Evolutionary conservation across 2,113 vertebrate species (phyloP).

Genomic region (Tachysurus vachellii): DNA sequence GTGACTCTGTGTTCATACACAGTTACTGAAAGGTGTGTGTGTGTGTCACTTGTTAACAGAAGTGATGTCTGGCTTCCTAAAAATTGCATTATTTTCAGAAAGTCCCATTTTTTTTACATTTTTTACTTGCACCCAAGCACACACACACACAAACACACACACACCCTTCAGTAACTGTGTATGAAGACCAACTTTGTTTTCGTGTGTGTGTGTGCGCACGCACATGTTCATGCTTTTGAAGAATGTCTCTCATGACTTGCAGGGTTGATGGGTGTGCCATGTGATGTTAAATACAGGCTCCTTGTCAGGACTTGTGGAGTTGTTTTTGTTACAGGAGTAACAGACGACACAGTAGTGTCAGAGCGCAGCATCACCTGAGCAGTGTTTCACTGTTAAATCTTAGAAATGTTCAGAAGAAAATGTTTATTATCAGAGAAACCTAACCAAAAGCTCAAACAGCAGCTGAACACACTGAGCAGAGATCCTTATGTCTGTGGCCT

Average conservation of each 20-base stretch:
- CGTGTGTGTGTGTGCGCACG: background rate
- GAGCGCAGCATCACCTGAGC: background rate
- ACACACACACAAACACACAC: slow-evolving; percentile 30
- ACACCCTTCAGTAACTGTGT: background rate
- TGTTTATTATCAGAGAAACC: background rate
- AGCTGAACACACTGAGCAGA: background rate
- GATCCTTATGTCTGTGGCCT: background rate
- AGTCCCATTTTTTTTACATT: too few relatives aligned
- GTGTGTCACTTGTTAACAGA: too few relatives aligned
- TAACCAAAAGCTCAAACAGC: background rate
- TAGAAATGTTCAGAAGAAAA: background rate
- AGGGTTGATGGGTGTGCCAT: slow-evolving; percentile 6
- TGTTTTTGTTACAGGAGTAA: background rate
- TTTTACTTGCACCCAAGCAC: slow-evolving; percentile 29
- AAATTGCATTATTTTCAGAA: too few relatives aligned
- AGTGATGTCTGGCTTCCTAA: too few relatives aligned
- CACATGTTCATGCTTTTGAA: too few relatives aligned
- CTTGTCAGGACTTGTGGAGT: slow-evolving; percentile 22
- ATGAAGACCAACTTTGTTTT: background rate
- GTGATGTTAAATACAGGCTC: background rate
- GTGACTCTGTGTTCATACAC: too few relatives aligned
- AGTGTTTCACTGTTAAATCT: background rate
- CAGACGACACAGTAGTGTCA: too few relatives aligned
- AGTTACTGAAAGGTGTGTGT: too few relatives aligned
- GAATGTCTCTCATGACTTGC: background rate